These are phyloP conservation scores for Eristalis intricaria DNA, from an alignment of 2,888 invertebrate species.

Conservation along the genomic window DNA sequence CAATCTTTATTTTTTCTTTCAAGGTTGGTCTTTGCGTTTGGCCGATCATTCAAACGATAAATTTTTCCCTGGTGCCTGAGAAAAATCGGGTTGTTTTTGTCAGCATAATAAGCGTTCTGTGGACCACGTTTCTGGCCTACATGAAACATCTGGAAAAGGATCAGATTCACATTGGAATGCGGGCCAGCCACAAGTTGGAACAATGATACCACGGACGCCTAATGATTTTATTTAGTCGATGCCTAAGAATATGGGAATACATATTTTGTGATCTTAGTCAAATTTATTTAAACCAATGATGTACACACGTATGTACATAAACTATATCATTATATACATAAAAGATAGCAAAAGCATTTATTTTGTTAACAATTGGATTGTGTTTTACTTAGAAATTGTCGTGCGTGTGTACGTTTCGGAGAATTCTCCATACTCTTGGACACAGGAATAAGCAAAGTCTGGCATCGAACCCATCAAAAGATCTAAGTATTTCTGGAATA, in stretches of 20 bases:
- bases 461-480: too few relatives aligned
- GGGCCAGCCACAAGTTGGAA: background rate
- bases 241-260: background rate
- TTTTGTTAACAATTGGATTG: background rate
- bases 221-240: background rate
- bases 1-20: background rate
- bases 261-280: slow-evolving; percentile 1
- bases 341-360: slow-evolving; percentile 47
- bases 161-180: background rate
- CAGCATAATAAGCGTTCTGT: slow-evolving; percentile 87
- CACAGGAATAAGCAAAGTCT: too few relatives aligned
- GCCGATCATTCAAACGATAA: slow-evolving; percentile 88
- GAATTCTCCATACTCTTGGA: too few relatives aligned
- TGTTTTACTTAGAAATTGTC: background rate
- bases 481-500: too few relatives aligned
- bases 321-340: background rate
- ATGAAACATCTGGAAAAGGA: slow-evolving; percentile 82
- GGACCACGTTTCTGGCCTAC: slow-evolving; percentile 90
- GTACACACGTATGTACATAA: background rate
- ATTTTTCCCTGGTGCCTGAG: slow-evolving; percentile 88
- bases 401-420: too few relatives aligned
- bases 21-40: slow-evolving; percentile 82
- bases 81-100: slow-evolving; percentile 88
- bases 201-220: background rate
- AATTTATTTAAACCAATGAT: slow-evolving; percentile 30